Conservation (phyloP, 2,888 invertebrate genomes). For the Cataglyphis altisquamis region DNA sequence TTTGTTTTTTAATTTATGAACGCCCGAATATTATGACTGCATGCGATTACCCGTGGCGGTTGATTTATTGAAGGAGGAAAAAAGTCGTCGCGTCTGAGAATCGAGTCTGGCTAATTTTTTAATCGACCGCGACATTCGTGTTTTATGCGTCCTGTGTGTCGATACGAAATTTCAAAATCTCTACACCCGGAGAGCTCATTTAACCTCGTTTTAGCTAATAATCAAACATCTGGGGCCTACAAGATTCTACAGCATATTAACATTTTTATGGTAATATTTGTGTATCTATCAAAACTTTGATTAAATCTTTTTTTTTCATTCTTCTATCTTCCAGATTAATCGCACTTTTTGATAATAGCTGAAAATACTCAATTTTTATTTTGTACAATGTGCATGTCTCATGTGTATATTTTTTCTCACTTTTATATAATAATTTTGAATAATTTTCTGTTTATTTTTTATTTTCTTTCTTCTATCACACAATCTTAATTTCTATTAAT, state of each 20-base stretch:
- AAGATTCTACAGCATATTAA: neutral
- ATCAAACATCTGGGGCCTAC: neutral
- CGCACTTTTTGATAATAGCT: neutral
- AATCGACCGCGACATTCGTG: neutral
- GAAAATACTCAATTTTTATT: neutral
- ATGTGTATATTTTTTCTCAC: neutral
- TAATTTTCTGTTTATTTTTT: neutral
- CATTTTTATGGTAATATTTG: neutral
- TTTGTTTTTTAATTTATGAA: constrained; percentile 37
- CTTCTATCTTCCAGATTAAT: neutral
- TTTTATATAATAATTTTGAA: neutral
- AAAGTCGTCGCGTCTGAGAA: neutral
- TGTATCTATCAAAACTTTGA: neutral
- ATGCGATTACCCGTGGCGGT: neutral
- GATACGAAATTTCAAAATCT: neutral
- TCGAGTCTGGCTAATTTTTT: constrained; percentile 14
- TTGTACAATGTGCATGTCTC: neutral
- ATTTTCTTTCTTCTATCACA: neutral
- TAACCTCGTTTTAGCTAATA: neutral
- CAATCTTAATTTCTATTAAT: constrained; percentile 7
- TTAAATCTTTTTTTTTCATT: neutral
- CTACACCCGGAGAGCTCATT: neutral
- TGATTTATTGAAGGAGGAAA: constrained; percentile 33
- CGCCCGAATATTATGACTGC: constrained; percentile 12
- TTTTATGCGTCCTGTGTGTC: neutral